phyloP scores from a whole-genome alignment of 2,888 invertebrate genomes.

The Phrixothrix hirtus region DNA sequence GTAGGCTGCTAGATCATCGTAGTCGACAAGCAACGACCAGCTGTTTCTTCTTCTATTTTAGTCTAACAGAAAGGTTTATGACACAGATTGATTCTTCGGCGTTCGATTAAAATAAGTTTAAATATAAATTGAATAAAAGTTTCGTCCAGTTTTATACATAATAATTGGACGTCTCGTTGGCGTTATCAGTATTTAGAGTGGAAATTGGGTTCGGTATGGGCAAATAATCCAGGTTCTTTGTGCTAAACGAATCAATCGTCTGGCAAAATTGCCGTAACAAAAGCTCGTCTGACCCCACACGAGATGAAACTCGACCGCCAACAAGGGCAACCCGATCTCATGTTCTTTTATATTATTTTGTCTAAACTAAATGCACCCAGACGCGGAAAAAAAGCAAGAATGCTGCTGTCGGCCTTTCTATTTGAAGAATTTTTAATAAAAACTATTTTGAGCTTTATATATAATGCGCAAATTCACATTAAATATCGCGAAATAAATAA shows the following conservation, averaged over 20 bases:
- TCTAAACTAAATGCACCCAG: constrained; percentile 37
- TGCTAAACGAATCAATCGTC: constrained; percentile 36
- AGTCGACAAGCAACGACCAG: constrained; percentile 25
- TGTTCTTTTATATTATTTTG: constrained; percentile 36
- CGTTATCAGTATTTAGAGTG: constrained; percentile 14
- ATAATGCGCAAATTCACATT: too few relatives aligned
- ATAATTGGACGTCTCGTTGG: too few relatives aligned
- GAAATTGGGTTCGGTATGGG: constrained; percentile 25
- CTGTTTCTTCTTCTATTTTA: constrained; percentile 15
- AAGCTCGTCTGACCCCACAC: constrained; percentile 38
- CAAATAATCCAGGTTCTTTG: constrained; percentile 28
- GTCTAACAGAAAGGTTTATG: constrained; percentile 3
- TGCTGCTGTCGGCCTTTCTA: constrained; percentile 19
- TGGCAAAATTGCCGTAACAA: constrained; percentile 41
- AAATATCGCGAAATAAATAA: too few relatives aligned
- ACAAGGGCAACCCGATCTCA: constrained; percentile 37
- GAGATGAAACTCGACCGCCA: constrained; percentile 36
- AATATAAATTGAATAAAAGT: too few relatives aligned
- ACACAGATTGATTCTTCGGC: constrained; percentile 2
- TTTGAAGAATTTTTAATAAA: constrained; percentile 28
- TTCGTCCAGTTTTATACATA: too few relatives aligned
- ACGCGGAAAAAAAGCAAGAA: constrained; percentile 35
- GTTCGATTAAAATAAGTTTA: too few relatives aligned
- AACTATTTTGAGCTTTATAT: too few relatives aligned
- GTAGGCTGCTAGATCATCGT: constrained; percentile 29